phyloP scores from a whole-genome alignment of 2,797 vertebrate genomes.

The Octomys mimax region DNA sequence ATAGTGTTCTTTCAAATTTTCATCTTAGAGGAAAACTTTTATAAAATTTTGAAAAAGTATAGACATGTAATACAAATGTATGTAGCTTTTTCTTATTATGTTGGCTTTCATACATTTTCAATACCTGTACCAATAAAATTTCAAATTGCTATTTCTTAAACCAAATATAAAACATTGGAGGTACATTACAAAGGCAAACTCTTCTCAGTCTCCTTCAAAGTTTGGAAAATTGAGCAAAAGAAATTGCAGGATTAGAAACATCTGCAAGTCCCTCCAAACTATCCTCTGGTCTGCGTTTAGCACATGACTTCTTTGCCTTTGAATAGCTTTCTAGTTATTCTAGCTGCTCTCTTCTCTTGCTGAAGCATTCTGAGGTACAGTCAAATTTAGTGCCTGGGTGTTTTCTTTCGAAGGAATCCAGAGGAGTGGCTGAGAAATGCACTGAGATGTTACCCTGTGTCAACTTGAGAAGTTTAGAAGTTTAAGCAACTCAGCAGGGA shows the following conservation, averaged over 20 bases:
- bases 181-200: not conserved
- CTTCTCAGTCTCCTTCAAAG: not conserved
- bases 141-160: conserved; percentile 47
- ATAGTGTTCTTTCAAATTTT: not conserved
- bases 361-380: not conserved
- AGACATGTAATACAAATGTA: not conserved
- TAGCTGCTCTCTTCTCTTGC: not conserved
- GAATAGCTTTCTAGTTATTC: not conserved
- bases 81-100: not conserved
- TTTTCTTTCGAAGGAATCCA: not conserved
- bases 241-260: conserved; percentile 23
- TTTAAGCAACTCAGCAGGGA: too few species aligned
- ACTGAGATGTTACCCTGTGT: too few species aligned
- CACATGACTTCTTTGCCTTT: not conserved
- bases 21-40: not conserved
- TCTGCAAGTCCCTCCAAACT: not conserved
- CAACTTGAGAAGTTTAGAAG: too few species aligned
- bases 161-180: not conserved
- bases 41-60: not conserved
- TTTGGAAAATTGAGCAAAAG: not conserved
- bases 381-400: not conserved
- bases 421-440: not conserved
- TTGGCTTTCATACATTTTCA: conserved; percentile 16
- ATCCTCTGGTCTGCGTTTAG: not conserved
- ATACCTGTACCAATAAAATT: conserved; percentile 44